Evolutionary conservation across 1,140 invertebrate species (phyloP).

Genomic region (Penaeus indicus): DNA sequence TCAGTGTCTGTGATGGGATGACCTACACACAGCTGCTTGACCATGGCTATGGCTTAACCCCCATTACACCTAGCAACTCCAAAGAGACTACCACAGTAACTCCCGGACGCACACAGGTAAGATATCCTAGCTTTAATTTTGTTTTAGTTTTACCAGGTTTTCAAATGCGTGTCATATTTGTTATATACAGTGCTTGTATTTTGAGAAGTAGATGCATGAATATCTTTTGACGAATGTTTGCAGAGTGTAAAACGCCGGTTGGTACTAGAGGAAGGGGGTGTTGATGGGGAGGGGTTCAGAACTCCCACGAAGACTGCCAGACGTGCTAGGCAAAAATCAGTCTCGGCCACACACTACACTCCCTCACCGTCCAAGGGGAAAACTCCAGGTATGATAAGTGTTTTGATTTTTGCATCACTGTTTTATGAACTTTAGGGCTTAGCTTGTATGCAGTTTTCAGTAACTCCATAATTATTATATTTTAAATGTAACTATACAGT

Average conservation of each 20-base stretch:
- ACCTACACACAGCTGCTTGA: slow-evolving; percentile 80
- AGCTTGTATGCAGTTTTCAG: no score
- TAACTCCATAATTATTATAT: no score
- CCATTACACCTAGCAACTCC: slow-evolving; percentile 78
- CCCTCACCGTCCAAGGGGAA: slow-evolving; percentile 62
- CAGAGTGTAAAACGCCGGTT: slow-evolving; percentile 84
- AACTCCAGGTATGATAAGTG: slow-evolving; percentile 63
- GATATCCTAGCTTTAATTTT: slow-evolving; percentile 32
- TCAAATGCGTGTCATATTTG: not conserved
- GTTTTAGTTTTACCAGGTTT: slow-evolving; percentile 52
- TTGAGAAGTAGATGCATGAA: not conserved
- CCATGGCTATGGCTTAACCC: slow-evolving; percentile 86
- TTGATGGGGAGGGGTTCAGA: slow-evolving; percentile 74
- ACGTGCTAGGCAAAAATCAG: slow-evolving; percentile 64
- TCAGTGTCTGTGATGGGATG: slow-evolving; percentile 64
- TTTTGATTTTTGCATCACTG: not conserved
- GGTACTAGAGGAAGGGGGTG: slow-evolving; percentile 76
- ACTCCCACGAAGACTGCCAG: slow-evolving; percentile 71
- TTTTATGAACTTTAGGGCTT: not conserved
- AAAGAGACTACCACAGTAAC: slow-evolving; percentile 72
- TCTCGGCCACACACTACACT: slow-evolving; percentile 64
- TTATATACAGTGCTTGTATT: not conserved
- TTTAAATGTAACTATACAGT: not conserved
- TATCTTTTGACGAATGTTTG: slow-evolving; percentile 9
- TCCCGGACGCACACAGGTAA: slow-evolving; percentile 73